Evolutionary conservation across 2,797 vertebrate genomes (phyloP).

Genomic region (Spinus pinus): DNA sequence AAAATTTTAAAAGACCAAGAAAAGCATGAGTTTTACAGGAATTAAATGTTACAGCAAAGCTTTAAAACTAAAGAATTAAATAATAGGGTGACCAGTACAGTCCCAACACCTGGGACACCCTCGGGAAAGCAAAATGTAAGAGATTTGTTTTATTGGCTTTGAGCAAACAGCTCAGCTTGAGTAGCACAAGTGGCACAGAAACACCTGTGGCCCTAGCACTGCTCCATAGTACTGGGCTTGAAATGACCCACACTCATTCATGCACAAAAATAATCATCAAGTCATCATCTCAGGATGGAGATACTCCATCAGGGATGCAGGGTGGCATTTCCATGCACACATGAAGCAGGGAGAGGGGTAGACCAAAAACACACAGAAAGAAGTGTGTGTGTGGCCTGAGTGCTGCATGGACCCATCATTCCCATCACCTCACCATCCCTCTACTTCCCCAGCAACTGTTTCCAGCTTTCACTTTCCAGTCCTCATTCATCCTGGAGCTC

Average conservation of each 20-base stretch:
- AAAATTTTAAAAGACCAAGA: background rate
- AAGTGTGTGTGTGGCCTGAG: accelerated
- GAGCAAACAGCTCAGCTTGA: background rate
- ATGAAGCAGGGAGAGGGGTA: background rate
- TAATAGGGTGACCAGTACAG: background rate
- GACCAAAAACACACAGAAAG: background rate
- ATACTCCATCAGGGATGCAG: background rate
- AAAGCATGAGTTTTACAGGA: background rate
- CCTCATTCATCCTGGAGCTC: background rate
- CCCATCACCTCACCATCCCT: background rate
- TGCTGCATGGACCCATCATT: background rate
- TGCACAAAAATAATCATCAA: background rate
- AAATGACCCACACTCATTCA: background rate
- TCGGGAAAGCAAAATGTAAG: background rate
- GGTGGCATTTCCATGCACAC: background rate
- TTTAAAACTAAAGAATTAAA: background rate
- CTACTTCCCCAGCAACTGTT: background rate
- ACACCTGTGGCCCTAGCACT: background rate
- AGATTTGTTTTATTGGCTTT: background rate
- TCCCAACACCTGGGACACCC: background rate
- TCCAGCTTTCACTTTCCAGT: background rate
- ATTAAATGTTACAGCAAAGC: background rate
- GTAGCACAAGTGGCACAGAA: background rate
- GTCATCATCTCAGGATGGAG: background rate
- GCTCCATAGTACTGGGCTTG: background rate